phyloP scores from a whole-genome alignment of 2,797 vertebrate species.

The Bucorvus abyssinicus region DNA sequence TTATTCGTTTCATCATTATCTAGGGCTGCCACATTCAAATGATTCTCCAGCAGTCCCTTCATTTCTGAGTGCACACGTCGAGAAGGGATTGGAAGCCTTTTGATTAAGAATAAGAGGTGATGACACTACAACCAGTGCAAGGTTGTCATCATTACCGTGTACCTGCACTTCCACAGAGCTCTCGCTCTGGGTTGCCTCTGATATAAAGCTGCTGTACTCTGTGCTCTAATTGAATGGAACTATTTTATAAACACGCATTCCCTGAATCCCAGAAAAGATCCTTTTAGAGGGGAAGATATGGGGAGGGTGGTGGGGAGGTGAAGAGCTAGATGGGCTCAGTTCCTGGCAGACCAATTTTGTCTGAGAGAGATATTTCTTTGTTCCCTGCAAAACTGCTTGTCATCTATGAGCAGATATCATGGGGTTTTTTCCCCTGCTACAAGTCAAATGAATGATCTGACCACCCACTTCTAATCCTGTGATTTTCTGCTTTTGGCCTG shows the following conservation, averaged over 20 bases:
- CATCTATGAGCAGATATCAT: not conserved
- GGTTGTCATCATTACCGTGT: constrained; percentile 74
- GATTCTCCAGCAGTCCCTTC: constrained; percentile 73
- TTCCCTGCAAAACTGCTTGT: constrained; percentile 60
- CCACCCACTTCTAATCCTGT: constrained; percentile 59
- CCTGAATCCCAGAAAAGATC: constrained; percentile 72
- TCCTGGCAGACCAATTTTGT: constrained; percentile 62
- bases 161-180: constrained; percentile 72
- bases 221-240: constrained; percentile 74
- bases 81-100: constrained; percentile 76
- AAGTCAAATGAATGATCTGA: constrained; percentile 61
- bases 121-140: constrained; percentile 74
- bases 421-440: constrained; percentile 25
- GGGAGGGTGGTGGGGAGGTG: constrained; percentile 71
- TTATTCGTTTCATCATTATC: constrained; percentile 78
- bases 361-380: constrained; percentile 54
- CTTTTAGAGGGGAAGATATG: constrained; percentile 68
- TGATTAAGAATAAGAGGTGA: constrained; percentile 76
- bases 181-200: constrained; percentile 70
- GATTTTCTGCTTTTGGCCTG: constrained; percentile 52
- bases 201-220: constrained; percentile 72
- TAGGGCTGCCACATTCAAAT: constrained; percentile 77
- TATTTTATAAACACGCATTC: constrained; percentile 73
- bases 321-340: constrained; percentile 65
- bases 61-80: constrained; percentile 69